Base-by-base conservation (phyloP, 2,113 vertebrate species). In the Ornithorhynchus anatinus region DNA sequence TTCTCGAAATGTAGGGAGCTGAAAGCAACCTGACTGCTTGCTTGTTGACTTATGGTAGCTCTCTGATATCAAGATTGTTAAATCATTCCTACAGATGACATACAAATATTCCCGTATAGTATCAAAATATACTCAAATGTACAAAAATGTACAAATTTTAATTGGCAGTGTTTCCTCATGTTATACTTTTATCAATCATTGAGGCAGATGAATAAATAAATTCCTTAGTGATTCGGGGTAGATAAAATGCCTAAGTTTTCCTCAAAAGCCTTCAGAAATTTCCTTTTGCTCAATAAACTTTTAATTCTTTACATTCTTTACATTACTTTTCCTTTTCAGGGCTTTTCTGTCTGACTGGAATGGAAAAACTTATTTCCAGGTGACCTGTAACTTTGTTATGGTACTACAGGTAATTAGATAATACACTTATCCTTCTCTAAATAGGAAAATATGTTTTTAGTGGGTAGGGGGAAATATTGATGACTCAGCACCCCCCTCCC, bases 391-490 rank as follows among this genome's bases (percentile, higher is more conserved):
- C 50, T 72, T 77, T 77, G 67, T 84, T 86, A 82, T 77, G 62
- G 59, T 80, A 84, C 74, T 56, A 77, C 80, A 78, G 25, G 59
- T 78, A 86, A 88, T 83, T 86, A 59, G 38, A 77, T 77, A 85
- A 88, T 66, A 45, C 32, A 68, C 51, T 86, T 75, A 83, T 43
- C 23, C 59, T 61, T 86, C 43, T 31, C 53, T 78, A 85, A 79
- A 77, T 58, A 70, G 66, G 76, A 44, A 84, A 89, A 85, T 52
- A 35, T 33, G 35, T 81, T 61, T 62, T 68, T 74, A 59, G 42
- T 40, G n/a, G n/a, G n/a, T 74, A n/a, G n/a, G 38, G 0, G 1
- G 23, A 81, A 80, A 83, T 80, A 68, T 27, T 65, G 56, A 78
- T 81, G 86, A 90, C 27, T 92, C 84, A 91, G 85, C 75, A 61